These are phyloP conservation scores for Cyphomyrus discorhynchus DNA, from an alignment of 2,113 vertebrate species.

Conservation along the genomic window DNA sequence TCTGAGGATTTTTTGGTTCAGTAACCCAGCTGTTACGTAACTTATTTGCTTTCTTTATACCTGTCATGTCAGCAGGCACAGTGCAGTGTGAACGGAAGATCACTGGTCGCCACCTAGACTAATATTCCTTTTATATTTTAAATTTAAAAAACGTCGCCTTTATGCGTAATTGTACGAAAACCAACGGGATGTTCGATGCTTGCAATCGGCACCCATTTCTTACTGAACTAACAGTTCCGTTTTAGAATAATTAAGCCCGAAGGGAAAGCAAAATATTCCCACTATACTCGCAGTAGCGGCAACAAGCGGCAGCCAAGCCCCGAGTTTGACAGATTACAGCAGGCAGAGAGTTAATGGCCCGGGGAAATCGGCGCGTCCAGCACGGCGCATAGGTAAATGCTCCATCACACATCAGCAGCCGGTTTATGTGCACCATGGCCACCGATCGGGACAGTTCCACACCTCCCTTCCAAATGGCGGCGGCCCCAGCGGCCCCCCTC, in stretches of 20 bases:
- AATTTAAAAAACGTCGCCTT: not conserved
- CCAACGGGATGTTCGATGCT: not conserved
- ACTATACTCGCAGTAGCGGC: not conserved
- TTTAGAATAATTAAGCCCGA: not conserved
- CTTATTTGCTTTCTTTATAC: not conserved
- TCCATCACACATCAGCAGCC: not conserved
- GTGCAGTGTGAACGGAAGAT: not conserved
- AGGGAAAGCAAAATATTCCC: not conserved
- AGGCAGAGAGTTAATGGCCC: not conserved
- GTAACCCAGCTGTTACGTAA: not conserved
- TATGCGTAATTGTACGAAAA: not conserved
- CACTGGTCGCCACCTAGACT: not conserved
- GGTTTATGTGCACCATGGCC: not conserved
- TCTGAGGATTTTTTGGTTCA: not conserved
- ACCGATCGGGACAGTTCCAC: not conserved
- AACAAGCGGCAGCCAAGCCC: not conserved
- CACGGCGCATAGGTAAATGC: not conserved
- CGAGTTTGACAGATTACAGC: not conserved
- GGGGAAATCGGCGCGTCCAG: not conserved
- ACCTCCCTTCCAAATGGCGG: constrained; percentile 9
- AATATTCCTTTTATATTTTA: not conserved
- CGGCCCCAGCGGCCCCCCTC: constrained; percentile 30
- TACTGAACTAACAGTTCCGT: not conserved
- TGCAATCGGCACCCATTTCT: not conserved
- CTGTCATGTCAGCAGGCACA: not conserved